Percentiles rank a stretch among this genome's conserved stretches.
phyloP scores from a whole-genome alignment of 92 coral and sea anemone species.

The Diadumene lineata region DNA sequence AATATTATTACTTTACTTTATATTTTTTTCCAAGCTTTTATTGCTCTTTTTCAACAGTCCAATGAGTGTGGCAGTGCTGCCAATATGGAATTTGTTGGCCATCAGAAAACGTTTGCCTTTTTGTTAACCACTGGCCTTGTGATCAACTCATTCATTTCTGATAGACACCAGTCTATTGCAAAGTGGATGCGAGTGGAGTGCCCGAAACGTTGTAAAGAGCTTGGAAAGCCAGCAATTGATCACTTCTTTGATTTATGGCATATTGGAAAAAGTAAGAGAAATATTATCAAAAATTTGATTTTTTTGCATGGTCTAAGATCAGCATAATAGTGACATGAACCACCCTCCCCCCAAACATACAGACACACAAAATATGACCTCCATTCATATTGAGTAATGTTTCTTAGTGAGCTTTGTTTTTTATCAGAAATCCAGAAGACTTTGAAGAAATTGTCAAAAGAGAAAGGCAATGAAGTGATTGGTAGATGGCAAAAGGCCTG shows the following conservation, averaged over 20 bases:
- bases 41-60: slow-evolving; percentile 45
- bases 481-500: slow-evolving; percentile 66
- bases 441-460: slow-evolving; percentile 37
- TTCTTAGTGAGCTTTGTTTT: not conserved
- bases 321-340: too few relatives aligned
- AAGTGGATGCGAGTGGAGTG: slow-evolving; percentile 75
- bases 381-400: not conserved
- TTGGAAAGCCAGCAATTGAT: slow-evolving; percentile 60
- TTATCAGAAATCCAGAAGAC: slow-evolving; percentile 1
- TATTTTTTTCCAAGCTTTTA: slow-evolving; percentile 1
- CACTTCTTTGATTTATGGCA: slow-evolving; percentile 82
- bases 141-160: slow-evolving; percentile 57
- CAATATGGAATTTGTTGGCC: slow-evolving; percentile 61
- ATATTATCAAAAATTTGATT: not conserved
- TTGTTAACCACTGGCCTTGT: slow-evolving; percentile 57
- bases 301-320: not conserved
- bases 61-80: slow-evolving; percentile 63
- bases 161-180: slow-evolving; percentile 53
- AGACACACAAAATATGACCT: not conserved
- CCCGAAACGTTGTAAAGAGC: slow-evolving; percentile 54
- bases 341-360: not conserved
- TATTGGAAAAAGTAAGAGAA: slow-evolving; percentile 64
- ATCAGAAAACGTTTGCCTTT: slow-evolving; percentile 51
- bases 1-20: not conserved
- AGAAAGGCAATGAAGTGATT: slow-evolving; percentile 32